Evolutionary conservation across 1,140 invertebrate genomes (phyloP), one percentile per base, ranked within the genome.

Genomic region (Camponotus vicinus): DNA sequence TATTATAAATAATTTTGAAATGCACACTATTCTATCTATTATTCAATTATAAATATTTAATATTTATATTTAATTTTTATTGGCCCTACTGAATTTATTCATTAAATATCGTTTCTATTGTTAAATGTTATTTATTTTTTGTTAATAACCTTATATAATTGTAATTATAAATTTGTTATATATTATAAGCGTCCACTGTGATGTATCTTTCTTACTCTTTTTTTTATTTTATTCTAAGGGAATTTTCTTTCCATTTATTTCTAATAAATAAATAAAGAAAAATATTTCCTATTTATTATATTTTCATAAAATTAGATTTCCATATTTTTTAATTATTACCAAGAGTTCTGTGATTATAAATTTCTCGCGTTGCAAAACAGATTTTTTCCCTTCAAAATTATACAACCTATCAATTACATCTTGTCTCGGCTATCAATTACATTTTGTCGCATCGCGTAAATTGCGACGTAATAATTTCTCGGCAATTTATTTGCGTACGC

Each of bases 401-500:
- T 5, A 34, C 57, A n/a, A 32, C 21, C 9, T 64, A 78, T 78
- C 18, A 78, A 37, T 76, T 76, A 76, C 73, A 2, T 21, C 45
- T 78, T 18, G 9, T 40, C 18, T 78, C 59, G 45, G 66, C 27
- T 27, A 63, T 63, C 18, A 78, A 37, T 76, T 76, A 76, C 73
- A 3, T 21, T 77, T 78, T 32, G 6, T n/a, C 61, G 18, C 37
- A 18, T 42, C 37, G n/a, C 21, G 27, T 7, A 52, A 79, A 79
- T 79, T 13, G 63, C 45, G 42, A 78, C n/a, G 2, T 45, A 27
- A 45, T 71, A 59, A 77, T 67, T 9, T 27, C n/a, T 27, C 27
- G 27, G 67, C 59, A 67, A 79, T 69, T 69, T 79, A 79, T 79
- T 49, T 42, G 55, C 18, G 21, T 32, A 49, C 71, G 67, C 49